Percentiles rank a stretch among this genome's conserved stretches.
phyloP scores from a whole-genome alignment of 2,888 invertebrate genomes.

The Ectemnius continuus region DNA sequence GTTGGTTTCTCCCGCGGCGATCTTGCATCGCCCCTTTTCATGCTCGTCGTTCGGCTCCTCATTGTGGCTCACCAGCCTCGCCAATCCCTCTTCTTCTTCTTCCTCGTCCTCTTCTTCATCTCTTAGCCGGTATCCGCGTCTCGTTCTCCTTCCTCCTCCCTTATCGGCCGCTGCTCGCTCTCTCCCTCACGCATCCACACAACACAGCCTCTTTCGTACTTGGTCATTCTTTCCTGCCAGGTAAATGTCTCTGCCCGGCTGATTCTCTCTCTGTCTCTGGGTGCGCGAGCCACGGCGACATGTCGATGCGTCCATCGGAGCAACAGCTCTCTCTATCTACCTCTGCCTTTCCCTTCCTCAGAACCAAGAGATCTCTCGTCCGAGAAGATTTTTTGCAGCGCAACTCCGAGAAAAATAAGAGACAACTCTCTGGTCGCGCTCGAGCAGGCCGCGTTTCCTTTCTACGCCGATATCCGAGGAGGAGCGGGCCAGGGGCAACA shows the following conservation, averaged over 20 bases:
- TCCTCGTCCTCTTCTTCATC: conserved; percentile 13
- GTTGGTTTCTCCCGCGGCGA: conserved; percentile 44
- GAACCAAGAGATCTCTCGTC: conserved; percentile 52
- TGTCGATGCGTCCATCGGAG: conserved; percentile 67
- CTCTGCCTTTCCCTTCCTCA: conserved; percentile 1
- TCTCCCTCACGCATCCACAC: background rate
- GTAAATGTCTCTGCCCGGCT: conserved; percentile 65
- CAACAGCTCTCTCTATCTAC: conserved; percentile 5
- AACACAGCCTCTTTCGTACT: background rate
- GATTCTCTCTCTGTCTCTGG: conserved; percentile 46
- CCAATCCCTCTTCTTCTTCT: conserved; percentile 46
- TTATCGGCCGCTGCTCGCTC: conserved; percentile 40
- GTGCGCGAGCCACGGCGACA: conserved; percentile 49
- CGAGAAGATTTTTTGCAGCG: conserved; percentile 72
- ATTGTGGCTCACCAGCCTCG: conserved; percentile 22
- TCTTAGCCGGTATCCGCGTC: conserved; percentile 36
- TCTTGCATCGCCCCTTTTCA: conserved; percentile 46
- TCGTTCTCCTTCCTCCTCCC: conserved; percentile 39
- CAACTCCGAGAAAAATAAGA: conserved; percentile 60
- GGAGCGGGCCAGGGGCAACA: no score
- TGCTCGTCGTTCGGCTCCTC: conserved; percentile 31
- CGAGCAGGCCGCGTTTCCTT: conserved; percentile 43
- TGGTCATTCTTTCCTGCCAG: conserved; percentile 40
- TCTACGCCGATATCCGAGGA: conserved; percentile 42
- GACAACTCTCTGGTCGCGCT: conserved; percentile 28